Conservation (phyloP, 2,888 invertebrate species). For the Oegoconia quadripuncta region DNA sequence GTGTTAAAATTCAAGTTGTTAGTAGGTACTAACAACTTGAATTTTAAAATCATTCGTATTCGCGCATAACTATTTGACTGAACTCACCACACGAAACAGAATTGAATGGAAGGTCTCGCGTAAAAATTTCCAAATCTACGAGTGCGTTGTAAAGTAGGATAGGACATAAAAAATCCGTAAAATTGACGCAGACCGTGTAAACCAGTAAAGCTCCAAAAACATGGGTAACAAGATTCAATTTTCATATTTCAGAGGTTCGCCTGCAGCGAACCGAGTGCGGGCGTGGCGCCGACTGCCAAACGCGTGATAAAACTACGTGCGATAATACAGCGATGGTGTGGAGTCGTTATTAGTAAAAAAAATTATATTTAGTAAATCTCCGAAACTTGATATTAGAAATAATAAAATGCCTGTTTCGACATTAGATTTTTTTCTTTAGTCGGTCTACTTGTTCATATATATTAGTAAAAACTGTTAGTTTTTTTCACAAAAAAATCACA, state of each 20-base stretch:
- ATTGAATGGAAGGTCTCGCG: constrained; percentile 4
- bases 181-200: neutral
- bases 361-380: too few relatives aligned
- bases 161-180: constrained; percentile 9
- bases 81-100: too few relatives aligned
- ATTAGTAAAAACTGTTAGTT: too few relatives aligned
- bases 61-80: too few relatives aligned
- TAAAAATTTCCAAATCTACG: constrained; percentile 1
- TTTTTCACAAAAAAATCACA: too few relatives aligned
- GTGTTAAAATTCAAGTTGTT: too few relatives aligned
- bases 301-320: constrained; percentile 50
- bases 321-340: constrained; percentile 19
- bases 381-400: too few relatives aligned
- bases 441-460: too few relatives aligned
- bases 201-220: constrained; percentile 24
- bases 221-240: constrained; percentile 56
- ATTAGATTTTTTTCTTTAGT: too few relatives aligned
- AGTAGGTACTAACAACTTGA: too few relatives aligned
- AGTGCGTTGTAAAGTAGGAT: neutral
- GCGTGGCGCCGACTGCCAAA: constrained; percentile 57
- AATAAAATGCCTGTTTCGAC: too few relatives aligned
- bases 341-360: constrained; percentile 24
- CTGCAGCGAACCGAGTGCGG: constrained; percentile 47
- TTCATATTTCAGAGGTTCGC: constrained; percentile 59
- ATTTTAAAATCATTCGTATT: too few relatives aligned